Base-by-base conservation (phyloP, 2,113 vertebrate genomes). In the Microtus oregoni region DNA sequence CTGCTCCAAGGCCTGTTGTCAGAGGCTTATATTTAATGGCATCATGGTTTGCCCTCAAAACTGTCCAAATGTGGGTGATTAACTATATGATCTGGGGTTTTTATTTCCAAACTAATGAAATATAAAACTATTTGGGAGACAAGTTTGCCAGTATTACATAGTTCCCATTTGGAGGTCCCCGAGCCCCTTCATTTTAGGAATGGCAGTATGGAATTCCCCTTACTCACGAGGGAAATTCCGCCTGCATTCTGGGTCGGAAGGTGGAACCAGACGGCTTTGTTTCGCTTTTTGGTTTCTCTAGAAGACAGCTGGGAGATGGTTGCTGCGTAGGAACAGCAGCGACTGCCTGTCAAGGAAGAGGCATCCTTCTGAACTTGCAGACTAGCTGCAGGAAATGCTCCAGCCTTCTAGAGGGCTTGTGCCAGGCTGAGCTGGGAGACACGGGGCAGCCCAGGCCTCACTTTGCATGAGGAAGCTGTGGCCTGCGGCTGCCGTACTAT, bases 351-450 rank as follows among this genome's bases (percentile, higher is more conserved):
- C n/a, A 86, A 92, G 50, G 20, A 94, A 32, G 97, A 52, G 10
- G 26, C 15, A 38, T 72, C 61, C 65, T 67, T 92, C 70, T 86
- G 24, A 26, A 32, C 86, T 79, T 77, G 55, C 67, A 63, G 38
- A 92, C 61, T 5, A 86, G 26, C 78, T 94, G 17, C 55, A 89
- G 63, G 81, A 97, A 94, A 65, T 20, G 63, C 32, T 91, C 78
- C 76, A 24, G 11, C 76, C 38, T 68, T 61, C 89, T 38, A 30
- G 44, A 70, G 17, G 26, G 11, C 65, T 92, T 44, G 52, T 41
- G 30, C 19, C 8, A 24, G 58, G 77, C 30, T 73, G 38, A 50
- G 86, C 41, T 87, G 10, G 2, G 32, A 92, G 70, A 87, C 52
- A 78, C 91, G 55, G 67, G 22, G 35, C 26, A 92, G 28, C 30